phyloP scores from a whole-genome alignment of 2,888 invertebrate species.

The Abscondita cerata region DNA sequence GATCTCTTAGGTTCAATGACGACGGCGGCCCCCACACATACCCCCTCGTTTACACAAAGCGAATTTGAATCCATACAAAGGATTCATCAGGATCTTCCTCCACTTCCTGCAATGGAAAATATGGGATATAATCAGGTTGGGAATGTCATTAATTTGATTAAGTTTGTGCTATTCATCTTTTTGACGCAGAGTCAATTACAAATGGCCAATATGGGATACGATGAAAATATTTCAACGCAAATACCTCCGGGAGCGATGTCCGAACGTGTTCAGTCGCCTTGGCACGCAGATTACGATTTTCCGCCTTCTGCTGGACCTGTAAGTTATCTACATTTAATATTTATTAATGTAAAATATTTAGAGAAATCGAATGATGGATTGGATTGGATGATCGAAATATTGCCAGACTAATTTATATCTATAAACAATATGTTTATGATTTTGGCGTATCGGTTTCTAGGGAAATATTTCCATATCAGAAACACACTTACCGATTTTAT shows the following conservation, averaged over 20 bases:
- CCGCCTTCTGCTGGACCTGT: slow-evolving; percentile 84
- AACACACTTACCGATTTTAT: no score
- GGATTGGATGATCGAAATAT: no score
- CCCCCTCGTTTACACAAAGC: slow-evolving; percentile 38
- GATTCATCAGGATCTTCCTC: slow-evolving; percentile 48
- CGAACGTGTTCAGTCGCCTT: slow-evolving; percentile 67
- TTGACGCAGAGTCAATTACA: slow-evolving; percentile 49
- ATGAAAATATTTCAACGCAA: slow-evolving; percentile 69
- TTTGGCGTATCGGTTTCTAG: no score
- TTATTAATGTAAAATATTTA: no score
- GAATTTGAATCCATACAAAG: slow-evolving; percentile 42
- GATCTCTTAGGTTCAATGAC: slow-evolving; percentile 50
- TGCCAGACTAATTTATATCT: no score
- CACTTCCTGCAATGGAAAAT: slow-evolving; percentile 64
- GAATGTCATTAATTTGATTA: slow-evolving; percentile 16
- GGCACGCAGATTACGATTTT: slow-evolving; percentile 82
- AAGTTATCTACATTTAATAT: slow-evolving; percentile 53
- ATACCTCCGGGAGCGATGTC: slow-evolving; percentile 66
- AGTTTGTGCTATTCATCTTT: slow-evolving; percentile 5
- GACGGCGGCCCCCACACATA: slow-evolving; percentile 47
- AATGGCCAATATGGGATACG: slow-evolving; percentile 79
- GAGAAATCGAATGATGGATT: no score
- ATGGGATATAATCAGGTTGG: slow-evolving; percentile 67
- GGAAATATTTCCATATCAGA: no score
- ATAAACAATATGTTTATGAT: no score